phyloP scores from a whole-genome alignment of 2,888 invertebrate species.

The Carterocephalus palaemon region DNA sequence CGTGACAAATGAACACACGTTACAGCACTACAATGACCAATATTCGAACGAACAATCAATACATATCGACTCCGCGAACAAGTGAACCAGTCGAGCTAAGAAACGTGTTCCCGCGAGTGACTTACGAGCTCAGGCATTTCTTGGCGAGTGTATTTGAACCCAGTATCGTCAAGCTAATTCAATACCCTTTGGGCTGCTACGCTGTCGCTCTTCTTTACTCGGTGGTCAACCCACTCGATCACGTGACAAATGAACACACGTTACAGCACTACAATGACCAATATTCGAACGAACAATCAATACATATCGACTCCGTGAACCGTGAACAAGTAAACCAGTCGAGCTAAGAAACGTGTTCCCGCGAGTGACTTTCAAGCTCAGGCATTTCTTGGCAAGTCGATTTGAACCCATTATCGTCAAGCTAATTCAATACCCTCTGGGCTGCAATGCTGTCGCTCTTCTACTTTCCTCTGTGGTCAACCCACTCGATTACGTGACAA shows the following conservation, averaged over 20 bases:
- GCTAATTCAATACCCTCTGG: too few relatives aligned
- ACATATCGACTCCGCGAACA: slow-evolving; percentile 6
- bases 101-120: slow-evolving; percentile 26
- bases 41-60: slow-evolving; percentile 8
- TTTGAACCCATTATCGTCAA: too few relatives aligned
- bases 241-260: background rate
- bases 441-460: too few relatives aligned
- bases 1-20: background rate
- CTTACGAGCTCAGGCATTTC: slow-evolving; percentile 36
- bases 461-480: too few relatives aligned
- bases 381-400: slow-evolving; percentile 43
- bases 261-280: background rate
- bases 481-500: too few relatives aligned
- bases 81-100: slow-evolving; percentile 16
- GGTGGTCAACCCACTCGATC: too few relatives aligned
- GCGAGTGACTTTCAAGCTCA: slow-evolving; percentile 31
- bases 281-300: slow-evolving; percentile 6
- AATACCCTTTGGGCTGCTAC: too few relatives aligned
- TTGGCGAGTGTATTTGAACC: too few relatives aligned
- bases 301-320: slow-evolving; percentile 10
- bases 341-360: slow-evolving; percentile 20
- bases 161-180: too few relatives aligned
- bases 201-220: too few relatives aligned
- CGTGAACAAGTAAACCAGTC: slow-evolving; percentile 10
- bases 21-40: background rate